phyloP scores from a whole-genome alignment of 1,140 invertebrate genomes.

The Glomeris maerens region DNA sequence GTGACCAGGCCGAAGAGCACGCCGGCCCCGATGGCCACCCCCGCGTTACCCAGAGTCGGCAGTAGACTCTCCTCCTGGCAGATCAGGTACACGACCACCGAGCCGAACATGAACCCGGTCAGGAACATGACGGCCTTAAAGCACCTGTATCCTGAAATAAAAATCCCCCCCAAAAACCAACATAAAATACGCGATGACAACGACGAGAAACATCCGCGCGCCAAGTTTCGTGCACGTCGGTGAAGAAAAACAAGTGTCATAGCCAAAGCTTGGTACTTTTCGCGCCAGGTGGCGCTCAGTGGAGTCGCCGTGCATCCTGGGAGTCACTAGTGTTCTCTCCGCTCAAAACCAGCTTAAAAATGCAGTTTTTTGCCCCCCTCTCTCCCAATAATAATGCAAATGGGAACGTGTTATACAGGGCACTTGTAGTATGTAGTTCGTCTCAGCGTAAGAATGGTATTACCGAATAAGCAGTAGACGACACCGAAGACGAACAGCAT shows the following conservation, averaged over 20 bases:
- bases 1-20: constrained; percentile 63
- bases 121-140: constrained; percentile 82
- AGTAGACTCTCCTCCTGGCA: constrained; percentile 57
- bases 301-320: neutral
- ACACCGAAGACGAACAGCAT: constrained; percentile 46
- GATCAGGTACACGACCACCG: constrained; percentile 60
- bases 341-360: too few relatives aligned
- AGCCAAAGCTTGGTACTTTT: neutral
- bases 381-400: too few relatives aligned
- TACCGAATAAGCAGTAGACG: constrained; percentile 48
- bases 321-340: too few relatives aligned
- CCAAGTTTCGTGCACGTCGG: neutral
- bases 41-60: constrained; percentile 56
- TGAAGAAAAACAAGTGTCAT: neutral
- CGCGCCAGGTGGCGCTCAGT: neutral
- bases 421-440: neutral
- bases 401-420: too few relatives aligned
- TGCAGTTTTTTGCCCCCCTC: too few relatives aligned
- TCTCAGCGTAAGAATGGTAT: constrained; percentile 16
- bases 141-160: constrained; percentile 62
- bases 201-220: neutral
- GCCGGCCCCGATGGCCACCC: constrained; percentile 54
- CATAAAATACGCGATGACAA: neutral
- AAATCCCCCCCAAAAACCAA: constrained; percentile 3
- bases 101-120: constrained; percentile 70